Evolutionary conservation across 1,140 invertebrate species (phyloP), one percentile per base, ranked within the genome.

Genomic region (Ceratina japonica): DNA sequence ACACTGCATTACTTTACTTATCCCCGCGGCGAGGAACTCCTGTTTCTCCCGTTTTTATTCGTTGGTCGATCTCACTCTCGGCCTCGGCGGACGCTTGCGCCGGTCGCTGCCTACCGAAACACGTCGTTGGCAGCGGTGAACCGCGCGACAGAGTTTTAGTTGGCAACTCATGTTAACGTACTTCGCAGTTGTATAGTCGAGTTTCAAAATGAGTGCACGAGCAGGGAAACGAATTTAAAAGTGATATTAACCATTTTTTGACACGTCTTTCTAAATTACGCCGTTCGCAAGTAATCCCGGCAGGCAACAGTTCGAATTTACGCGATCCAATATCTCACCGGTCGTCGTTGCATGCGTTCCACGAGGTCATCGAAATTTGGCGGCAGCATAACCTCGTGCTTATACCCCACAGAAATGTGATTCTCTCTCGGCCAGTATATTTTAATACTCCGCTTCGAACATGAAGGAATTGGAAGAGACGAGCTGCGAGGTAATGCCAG

Each of bases 401-500:
- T 59, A 44, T 44, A 68, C n/a, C 56, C 63, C 37, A 62, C n/a
- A 18, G 51, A 52, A 73, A 49, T 44, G 16, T 86, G 84, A 71
- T 37, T 78, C 52, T 79, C 64, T 77, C 24, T 10, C 22, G 51
- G 27, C 5, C 24, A 20, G 18, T 56, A n/a, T 72, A 69, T 70
- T 75, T 66, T 70, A 74, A 75, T 81, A 81, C 59, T 69, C 61
- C 20, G 16, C 24, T 66, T 62, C 56, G 86, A 81, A 84, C 37
- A 91, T 91, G 90, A 90, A 83, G 61, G 88, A 91, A 65, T n/a
- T 91, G 54, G 88, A 89, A 58, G 89, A 91, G 63, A 85, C 86
- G 10, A 87, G 84, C 54, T 90, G 90, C 71, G 89, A 90, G 85
- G 90, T 90, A 84, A 87, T n/a, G 24, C 7, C 8, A 12, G 10